Evolutionary conservation across 2,113 vertebrate species (phyloP).

Genomic region (Anoura caudifer): DNA sequence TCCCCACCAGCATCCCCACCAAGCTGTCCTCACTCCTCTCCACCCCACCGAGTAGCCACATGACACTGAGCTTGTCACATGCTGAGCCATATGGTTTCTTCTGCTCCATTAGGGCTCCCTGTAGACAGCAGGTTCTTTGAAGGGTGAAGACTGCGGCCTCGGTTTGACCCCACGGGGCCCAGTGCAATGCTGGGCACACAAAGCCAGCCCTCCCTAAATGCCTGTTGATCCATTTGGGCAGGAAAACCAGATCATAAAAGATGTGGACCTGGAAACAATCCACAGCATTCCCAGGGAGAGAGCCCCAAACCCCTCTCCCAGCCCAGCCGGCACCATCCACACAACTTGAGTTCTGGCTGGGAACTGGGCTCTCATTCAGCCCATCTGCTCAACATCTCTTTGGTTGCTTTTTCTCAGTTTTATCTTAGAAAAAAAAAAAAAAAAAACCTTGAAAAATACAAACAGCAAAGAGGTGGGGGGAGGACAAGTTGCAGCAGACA

Average conservation of each 20-base stretch:
- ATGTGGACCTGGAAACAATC: background rate
- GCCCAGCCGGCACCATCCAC: constrained; percentile 13
- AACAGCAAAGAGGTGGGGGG: background rate
- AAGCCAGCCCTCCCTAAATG: background rate
- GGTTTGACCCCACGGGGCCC: background rate
- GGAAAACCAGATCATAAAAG: background rate
- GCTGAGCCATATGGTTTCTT: constrained; percentile 44
- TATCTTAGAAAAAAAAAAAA: background rate
- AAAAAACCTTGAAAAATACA: constrained; percentile 32
- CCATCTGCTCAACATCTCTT: constrained; percentile 67
- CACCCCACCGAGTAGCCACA: background rate
- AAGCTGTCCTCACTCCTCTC: background rate
- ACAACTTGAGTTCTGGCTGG: constrained; percentile 14
- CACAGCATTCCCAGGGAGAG: background rate
- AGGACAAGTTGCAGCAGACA: background rate
- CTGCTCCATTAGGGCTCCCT: background rate
- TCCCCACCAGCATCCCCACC: background rate
- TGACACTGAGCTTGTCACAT: background rate
- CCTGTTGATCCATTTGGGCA: background rate
- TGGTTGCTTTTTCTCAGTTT: constrained; percentile 62
- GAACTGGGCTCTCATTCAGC: constrained; percentile 50
- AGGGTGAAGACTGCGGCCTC: background rate
- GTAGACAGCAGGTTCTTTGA: background rate
- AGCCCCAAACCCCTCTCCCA: constrained; percentile 13
- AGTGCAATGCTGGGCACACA: background rate